Percentiles rank a stretch among this genome's conserved stretches.
phyloP scores from a whole-genome alignment of 1,140 invertebrate species.

The Argopecten irradians region DNA sequence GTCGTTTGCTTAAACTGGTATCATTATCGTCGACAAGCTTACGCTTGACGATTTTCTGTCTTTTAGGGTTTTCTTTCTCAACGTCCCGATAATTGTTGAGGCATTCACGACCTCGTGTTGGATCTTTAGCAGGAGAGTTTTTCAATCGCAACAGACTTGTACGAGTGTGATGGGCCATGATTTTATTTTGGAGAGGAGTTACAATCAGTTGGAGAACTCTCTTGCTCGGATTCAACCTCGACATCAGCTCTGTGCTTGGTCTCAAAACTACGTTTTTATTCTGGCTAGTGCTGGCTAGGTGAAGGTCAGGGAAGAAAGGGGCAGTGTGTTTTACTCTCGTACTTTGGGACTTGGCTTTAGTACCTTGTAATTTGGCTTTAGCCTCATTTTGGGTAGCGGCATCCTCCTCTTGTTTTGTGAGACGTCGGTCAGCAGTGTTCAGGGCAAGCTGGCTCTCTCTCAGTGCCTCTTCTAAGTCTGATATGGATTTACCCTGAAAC shows the following conservation, averaged over 20 bases:
- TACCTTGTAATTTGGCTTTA: conserved; percentile 49
- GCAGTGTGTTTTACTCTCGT: neutral
- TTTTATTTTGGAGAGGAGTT: conserved; percentile 59
- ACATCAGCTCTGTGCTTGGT: conserved; percentile 32
- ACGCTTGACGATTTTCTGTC: conserved; percentile 25
- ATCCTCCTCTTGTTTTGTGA: conserved; percentile 50
- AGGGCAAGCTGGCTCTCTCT: conserved; percentile 61
- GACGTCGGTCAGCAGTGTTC: conserved; percentile 51
- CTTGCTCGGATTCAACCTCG: conserved; percentile 41
- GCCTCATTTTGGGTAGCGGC: conserved; percentile 38
- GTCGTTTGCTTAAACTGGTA: conserved; percentile 47
- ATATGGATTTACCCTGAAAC: conserved; percentile 53
- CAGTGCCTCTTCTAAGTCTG: conserved; percentile 53
- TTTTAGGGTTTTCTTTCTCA: conserved; percentile 19
- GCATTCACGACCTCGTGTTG: conserved; percentile 45
- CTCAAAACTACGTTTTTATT: conserved; percentile 37
- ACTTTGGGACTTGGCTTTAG: conserved; percentile 31
- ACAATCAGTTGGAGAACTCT: conserved; percentile 62
- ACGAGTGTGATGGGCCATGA: conserved; percentile 62
- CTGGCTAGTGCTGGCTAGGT: conserved; percentile 26
- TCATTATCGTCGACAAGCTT: conserved; percentile 40
- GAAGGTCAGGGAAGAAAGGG: neutral
- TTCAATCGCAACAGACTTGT: conserved; percentile 64
- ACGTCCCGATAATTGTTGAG: neutral
- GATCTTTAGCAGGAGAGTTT: conserved; percentile 56